Base-by-base conservation (phyloP, 2,113 vertebrate genomes). In the Hippocampus guttulatus region DNA sequence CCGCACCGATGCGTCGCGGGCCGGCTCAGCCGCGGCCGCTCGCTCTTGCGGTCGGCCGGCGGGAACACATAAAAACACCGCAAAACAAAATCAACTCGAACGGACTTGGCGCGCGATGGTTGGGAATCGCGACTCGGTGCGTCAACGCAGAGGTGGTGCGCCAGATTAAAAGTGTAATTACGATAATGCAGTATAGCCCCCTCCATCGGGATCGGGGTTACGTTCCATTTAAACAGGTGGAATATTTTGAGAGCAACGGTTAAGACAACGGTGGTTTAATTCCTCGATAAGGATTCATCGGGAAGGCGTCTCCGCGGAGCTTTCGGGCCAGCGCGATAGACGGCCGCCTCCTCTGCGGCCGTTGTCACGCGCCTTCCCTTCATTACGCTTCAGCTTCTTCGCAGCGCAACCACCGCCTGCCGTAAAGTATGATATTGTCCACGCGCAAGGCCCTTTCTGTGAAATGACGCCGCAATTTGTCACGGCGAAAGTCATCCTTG, bases 311-410 rank as follows among this genome's bases (percentile, higher is more conserved):
- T 75, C 63, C 47, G 38, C 65, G 55, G 61, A 77, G 78, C 60
- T 67, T 74, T 47, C 80, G 87, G 80, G 81, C 83, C 72, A 80
- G 79, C 81, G 78, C 73, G 70, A 72, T 60, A 47, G 75, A n/a
- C 2, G 11, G 23, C 69, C 23, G 12, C 58, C 61, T 81, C 49
- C 21, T 27, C 70, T 20, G 64, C 71, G 75, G 83, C 80, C 74
- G 72, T 61, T 62, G 62, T 71, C 78, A 71, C 51, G 76, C 68
- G 77, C 79, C 84, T 76, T 78, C 78, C 67, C 75, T 86, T 84
- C 81, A 78, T 86, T 74, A 81, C 57, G 40, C 70, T 75, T 69
- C 10, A 74, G 75, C 73, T 80, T 83, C 85, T 87, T 82, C 81
- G 80, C 74, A 54, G 21, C 57, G 72, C 73, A 80, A 88, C 86